Conservation (phyloP, 2,797 vertebrate genomes). For the Cyclopterus lumpus region DNA sequence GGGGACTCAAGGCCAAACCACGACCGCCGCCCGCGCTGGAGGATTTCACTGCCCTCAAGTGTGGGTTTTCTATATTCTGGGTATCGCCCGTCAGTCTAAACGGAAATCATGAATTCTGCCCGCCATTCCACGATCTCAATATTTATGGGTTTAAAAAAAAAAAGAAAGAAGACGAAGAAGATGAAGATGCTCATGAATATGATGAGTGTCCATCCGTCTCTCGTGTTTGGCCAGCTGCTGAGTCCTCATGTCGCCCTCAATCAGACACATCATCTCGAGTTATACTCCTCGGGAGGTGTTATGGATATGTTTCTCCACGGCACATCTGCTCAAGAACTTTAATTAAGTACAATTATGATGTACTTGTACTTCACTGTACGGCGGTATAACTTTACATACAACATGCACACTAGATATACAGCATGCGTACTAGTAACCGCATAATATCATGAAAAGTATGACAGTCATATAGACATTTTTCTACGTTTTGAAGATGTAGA, state of each 20-base stretch:
- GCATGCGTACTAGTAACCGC: neutral
- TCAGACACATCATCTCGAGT: neutral
- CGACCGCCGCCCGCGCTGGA: neutral
- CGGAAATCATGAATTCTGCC: neutral
- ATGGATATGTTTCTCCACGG: neutral
- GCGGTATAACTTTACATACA: neutral
- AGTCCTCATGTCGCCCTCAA: neutral
- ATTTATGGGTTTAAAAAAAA: constrained; percentile 35
- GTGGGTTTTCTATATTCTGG: neutral
- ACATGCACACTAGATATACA: neutral
- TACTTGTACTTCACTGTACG: neutral
- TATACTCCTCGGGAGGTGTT: too few species aligned
- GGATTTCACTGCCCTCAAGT: neutral
- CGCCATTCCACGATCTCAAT: neutral
- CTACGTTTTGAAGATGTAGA: too few species aligned
- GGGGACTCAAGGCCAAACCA: constrained; percentile 8
- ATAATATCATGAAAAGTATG: neutral
- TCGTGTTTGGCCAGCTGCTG: constrained; percentile 10
- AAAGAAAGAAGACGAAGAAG: too few species aligned
- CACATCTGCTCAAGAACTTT: neutral
- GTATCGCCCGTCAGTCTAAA: neutral
- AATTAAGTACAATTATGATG: neutral
- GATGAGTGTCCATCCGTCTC: constrained; percentile 22
- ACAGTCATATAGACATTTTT: neutral
- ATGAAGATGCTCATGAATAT: constrained; percentile 22